Base-by-base conservation (phyloP, 2,888 invertebrate genomes). In the Drosophila dives region DNA sequence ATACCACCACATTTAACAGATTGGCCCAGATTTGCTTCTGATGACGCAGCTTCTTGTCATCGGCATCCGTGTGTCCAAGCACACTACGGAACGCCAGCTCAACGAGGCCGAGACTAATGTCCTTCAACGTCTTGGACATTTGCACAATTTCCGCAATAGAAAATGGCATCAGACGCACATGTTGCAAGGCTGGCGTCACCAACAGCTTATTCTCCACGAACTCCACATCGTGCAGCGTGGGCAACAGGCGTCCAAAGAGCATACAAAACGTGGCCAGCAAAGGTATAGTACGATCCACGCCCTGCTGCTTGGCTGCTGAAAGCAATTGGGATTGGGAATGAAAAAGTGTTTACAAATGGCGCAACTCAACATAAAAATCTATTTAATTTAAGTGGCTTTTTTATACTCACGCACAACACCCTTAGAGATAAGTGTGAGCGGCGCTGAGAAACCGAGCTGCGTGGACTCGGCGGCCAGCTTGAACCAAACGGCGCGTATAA, bases 211-310 rank as follows among this genome's bases (percentile, higher is more conserved):
- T 94, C 59, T 94, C 94, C 56, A 95, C 96, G 92, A 98, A 97
- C 93, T 98, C 98, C 0, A 96, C 95, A 91, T 98, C 98, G 86
- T 98, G 97, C 34, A 98, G 92, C 0, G 98, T 97, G 0, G 97
- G 96, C 56, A 98, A 94, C 5, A 97, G 94, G 45, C 97, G 94
- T 50, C 96, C 96, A 91, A 97, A 97, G 1, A 98, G 93, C 2
- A 97, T 95, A 91, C 97, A 97, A 93, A 98, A 98, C 1, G 97
- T 96, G 0, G 97, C 96, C 40, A 98, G 91, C 1, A 97, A 94
- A 1, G 98, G 97, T 15, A 97, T 94, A 20, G 98, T 95, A 17
- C 94, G 94, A 68, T 92, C 92, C 3, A 92, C 91, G 23, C 95
- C 94, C 5, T 95, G 94, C 73, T 96, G 94, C 10, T 94, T 94